These are phyloP conservation scores for Autographa gamma DNA, from an alignment of 2,888 invertebrate species.

Conservation along the genomic window DNA sequence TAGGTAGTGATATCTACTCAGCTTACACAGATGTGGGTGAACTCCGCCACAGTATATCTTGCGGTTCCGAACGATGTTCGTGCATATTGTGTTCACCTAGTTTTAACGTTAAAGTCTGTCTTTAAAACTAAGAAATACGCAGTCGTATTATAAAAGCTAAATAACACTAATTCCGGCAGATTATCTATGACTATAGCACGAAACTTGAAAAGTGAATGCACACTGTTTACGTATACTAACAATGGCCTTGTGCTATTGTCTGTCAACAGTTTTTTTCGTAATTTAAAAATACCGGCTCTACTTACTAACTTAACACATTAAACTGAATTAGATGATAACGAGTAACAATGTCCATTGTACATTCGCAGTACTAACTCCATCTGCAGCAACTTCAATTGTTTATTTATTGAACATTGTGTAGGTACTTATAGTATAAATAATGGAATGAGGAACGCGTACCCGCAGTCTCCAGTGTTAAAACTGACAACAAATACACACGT, in stretches of 20 bases:
- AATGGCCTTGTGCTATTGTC: neutral
- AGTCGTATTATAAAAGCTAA: too few species aligned
- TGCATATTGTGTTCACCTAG: slow-evolving; percentile 11
- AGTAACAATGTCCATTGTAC: slow-evolving; percentile 55
- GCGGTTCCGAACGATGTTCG: slow-evolving; percentile 19
- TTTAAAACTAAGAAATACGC: slow-evolving; percentile 1
- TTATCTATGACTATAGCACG: neutral
- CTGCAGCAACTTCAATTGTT: slow-evolving; percentile 73
- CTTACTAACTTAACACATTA: slow-evolving; percentile 20
- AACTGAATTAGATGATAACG: slow-evolving; percentile 39
- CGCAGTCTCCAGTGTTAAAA: slow-evolving; percentile 72
- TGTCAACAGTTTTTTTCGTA: neutral
- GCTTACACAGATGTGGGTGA: slow-evolving; percentile 29
- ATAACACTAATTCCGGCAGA: neutral
- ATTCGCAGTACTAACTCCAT: slow-evolving; percentile 62
- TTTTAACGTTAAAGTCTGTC: slow-evolving; percentile 3
- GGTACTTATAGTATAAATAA: slow-evolving; percentile 73
- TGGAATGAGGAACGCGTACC: slow-evolving; percentile 70
- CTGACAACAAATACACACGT: slow-evolving; percentile 68
- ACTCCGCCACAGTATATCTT: slow-evolving; percentile 16
- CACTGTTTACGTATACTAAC: slow-evolving; percentile 7
- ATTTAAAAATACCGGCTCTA: neutral
- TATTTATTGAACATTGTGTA: slow-evolving; percentile 77
- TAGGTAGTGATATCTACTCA: slow-evolving; percentile 4
- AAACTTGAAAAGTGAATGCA: neutral